Evolutionary conservation across 2,888 invertebrate genomes (phyloP), one percentile per base, ranked within the genome.

Genomic region (Boloria euphrosyne): DNA sequence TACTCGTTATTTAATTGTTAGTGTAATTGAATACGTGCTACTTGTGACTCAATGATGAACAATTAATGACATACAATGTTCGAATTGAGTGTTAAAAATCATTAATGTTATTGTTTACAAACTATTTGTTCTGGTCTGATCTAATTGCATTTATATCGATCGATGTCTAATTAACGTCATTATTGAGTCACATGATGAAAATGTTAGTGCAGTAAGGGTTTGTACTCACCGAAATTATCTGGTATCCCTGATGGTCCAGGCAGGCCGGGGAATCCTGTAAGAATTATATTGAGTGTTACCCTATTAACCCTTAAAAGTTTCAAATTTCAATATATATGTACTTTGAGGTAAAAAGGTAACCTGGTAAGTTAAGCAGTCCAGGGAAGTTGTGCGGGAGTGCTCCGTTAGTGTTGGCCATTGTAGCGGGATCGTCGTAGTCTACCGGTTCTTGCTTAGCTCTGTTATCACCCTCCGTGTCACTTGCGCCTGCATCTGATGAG

Each of bases 211-310:
- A 73, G 69, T 68, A 73, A 73, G 60, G 63, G 63, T 71, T 62
- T 65, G 68, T 73, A 95, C 95, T 95, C 90, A 96, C 96, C 96
- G 92, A 96, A 97, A 89, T 95, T 97, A 88, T 96, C 95, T 87
- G 96, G 96, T 86, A 97, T 95, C 80, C 97, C 96, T 72, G 97
- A 97, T 47, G 97, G 97, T 79, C 97, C 97, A 70, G 97, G 96
- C 83, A 97, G 93, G 70, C 91, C 91, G 63, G 89, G 85, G 76
- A 97, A 93, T 79, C 97, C 97, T 92, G 95, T 86, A 85, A 69
- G 52, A 43, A 60, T 62, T 10, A 60, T 38, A 17, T 57, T 61
- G 47, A 66, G 16, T 47, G 38, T 62, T 44, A 54, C 27, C 54
- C 10, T 46, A 27, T 31, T 44, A 44, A 13, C 10, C 10, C 17